Evolutionary conservation across 1,140 invertebrate species (phyloP).

Genomic region (Eurosta solidaginis): DNA sequence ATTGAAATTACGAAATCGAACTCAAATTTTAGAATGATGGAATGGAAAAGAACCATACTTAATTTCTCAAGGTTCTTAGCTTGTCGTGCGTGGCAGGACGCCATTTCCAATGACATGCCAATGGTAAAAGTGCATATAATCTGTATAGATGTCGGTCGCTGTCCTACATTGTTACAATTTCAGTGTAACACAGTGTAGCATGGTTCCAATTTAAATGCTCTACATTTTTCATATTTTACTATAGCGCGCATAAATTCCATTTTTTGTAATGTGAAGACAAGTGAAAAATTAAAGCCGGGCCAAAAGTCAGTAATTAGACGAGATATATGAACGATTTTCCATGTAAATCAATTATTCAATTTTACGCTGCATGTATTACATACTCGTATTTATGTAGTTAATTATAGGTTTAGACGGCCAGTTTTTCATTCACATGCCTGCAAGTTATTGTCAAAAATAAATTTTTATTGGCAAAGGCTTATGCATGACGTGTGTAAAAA

Average conservation of each 20-base stretch:
- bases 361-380: not conserved
- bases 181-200: not conserved
- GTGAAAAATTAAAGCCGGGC: not conserved
- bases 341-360: slow-evolving; percentile 19
- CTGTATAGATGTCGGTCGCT: too few relatives aligned
- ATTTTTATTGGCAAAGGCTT: not conserved
- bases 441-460: not conserved
- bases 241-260: not conserved
- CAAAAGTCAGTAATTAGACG: not conserved
- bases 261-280: not conserved
- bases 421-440: not conserved
- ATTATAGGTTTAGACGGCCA: not conserved
- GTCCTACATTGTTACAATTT: not conserved
- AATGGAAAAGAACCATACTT: too few relatives aligned
- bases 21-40: too few relatives aligned
- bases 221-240: too few relatives aligned
- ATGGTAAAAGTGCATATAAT: too few relatives aligned
- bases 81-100: too few relatives aligned
- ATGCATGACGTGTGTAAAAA: not conserved
- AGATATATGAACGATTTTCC: not conserved
- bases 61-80: too few relatives aligned
- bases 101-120: too few relatives aligned
- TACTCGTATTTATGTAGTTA: too few relatives aligned
- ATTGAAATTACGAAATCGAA: too few relatives aligned
- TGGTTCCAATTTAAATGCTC: too few relatives aligned